These are phyloP conservation scores for Lagopus muta DNA, from an alignment of 2,113 vertebrate species.

Conservation along the genomic window DNA sequence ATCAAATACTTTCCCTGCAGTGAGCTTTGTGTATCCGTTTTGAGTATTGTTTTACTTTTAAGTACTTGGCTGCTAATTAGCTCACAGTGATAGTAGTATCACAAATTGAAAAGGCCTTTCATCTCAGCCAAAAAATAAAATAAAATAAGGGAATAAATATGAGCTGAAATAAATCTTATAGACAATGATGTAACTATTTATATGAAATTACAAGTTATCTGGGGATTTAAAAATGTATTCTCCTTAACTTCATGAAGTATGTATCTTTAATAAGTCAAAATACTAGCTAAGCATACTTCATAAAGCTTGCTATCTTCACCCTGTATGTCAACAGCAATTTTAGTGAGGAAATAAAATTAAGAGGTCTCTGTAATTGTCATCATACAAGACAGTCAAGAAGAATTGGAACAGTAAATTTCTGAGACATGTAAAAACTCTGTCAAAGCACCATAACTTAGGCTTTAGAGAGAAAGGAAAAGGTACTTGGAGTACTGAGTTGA, in stretches of 20 bases:
- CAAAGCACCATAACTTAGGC: background rate
- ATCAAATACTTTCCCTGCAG: background rate
- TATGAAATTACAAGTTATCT: background rate
- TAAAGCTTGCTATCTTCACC: background rate
- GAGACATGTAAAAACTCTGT: background rate
- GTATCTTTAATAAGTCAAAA: background rate
- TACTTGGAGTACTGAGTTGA: background rate
- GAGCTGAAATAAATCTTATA: conserved; percentile 5
- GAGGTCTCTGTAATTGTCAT: background rate
- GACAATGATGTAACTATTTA: background rate
- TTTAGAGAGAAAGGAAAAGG: background rate
- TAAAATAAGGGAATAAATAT: background rate
- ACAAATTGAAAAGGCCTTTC: background rate
- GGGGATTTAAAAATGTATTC: background rate
- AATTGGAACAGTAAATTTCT: background rate
- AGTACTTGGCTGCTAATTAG: background rate
- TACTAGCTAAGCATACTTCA: background rate
- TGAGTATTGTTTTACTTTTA: conserved; percentile 10
- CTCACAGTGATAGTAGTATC: background rate
- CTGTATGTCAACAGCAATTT: background rate
- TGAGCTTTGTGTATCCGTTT: background rate
- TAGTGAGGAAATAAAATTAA: background rate
- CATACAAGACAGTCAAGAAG: background rate
- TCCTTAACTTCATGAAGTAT: background rate
- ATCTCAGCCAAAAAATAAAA: background rate